These are phyloP conservation scores for Dermatemys mawii DNA, from an alignment of 2,113 vertebrate species.

Conservation along the genomic window DNA sequence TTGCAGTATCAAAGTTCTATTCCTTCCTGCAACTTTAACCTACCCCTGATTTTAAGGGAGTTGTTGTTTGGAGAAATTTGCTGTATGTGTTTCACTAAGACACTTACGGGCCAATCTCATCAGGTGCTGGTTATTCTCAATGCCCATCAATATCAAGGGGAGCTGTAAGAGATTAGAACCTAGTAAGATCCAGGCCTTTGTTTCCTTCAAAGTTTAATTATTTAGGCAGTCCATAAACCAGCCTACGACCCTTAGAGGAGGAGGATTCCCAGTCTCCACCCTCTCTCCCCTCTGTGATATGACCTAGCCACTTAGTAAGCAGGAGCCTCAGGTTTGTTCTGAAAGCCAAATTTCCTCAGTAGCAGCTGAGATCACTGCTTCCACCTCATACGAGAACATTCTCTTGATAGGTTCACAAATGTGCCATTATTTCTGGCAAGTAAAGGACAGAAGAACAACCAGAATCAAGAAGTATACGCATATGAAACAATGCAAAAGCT, in stretches of 20 bases:
- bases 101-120: neutral
- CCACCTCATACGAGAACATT: neutral
- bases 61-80: conserved; percentile 11
- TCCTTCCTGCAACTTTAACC: neutral
- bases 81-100: neutral
- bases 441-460: neutral
- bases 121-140: neutral
- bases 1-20: neutral
- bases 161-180: neutral
- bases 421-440: neutral
- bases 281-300: neutral
- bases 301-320: neutral
- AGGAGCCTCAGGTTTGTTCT: neutral
- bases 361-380: neutral
- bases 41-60: neutral
- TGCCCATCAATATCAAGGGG: neutral
- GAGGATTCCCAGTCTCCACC: neutral
- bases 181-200: neutral
- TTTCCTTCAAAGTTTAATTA: neutral
- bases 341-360: neutral
- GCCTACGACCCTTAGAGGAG: neutral
- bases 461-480: neutral
- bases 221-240: neutral
- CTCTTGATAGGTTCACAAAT: neutral
- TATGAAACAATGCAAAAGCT: neutral